phyloP scores from a whole-genome alignment of 2,113 vertebrate genomes.

The Bostrychus sinensis region DNA sequence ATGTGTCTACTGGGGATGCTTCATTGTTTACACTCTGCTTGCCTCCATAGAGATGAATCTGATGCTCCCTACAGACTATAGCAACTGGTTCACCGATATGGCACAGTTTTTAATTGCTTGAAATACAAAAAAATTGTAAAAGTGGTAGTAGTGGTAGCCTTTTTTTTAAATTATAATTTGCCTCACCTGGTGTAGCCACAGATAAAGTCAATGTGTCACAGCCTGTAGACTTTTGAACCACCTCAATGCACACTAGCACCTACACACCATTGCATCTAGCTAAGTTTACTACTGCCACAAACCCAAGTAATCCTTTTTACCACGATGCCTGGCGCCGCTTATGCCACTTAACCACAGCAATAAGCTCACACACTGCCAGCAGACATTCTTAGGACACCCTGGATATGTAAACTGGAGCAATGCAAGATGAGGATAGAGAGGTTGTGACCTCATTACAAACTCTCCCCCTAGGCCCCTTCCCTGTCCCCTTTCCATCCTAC shows the following conservation, averaged over 20 bases:
- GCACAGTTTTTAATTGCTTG: background rate
- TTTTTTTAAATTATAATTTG: background rate
- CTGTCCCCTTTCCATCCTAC: constrained; percentile 70
- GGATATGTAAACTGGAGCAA: constrained; percentile 67
- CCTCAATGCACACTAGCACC: too few species aligned
- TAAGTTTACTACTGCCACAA: constrained; percentile 1
- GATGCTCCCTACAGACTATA: constrained; percentile 16
- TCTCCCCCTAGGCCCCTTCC: constrained; percentile 65
- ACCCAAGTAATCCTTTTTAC: background rate
- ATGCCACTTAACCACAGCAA: background rate
- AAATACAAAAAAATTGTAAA: background rate
- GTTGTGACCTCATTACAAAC: constrained; percentile 75
- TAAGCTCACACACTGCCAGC: constrained; percentile 25
- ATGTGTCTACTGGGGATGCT: constrained; percentile 24
- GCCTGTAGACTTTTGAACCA: too few species aligned
- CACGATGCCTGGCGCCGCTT: constrained; percentile 5
- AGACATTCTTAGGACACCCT: constrained; percentile 20
- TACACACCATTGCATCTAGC: background rate
- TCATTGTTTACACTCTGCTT: constrained; percentile 56
- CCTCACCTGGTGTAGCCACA: background rate
- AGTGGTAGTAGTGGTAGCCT: background rate
- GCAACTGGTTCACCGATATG: too few species aligned
- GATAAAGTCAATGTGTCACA: background rate
- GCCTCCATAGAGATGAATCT: constrained; percentile 59
- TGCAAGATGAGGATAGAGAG: constrained; percentile 58